A percentile compares a stretch with the other conserved stretches of the same genome.
phyloP scores from a whole-genome alignment of 2,888 invertebrate species.

The Hydroisotoma schaefferi region DNA sequence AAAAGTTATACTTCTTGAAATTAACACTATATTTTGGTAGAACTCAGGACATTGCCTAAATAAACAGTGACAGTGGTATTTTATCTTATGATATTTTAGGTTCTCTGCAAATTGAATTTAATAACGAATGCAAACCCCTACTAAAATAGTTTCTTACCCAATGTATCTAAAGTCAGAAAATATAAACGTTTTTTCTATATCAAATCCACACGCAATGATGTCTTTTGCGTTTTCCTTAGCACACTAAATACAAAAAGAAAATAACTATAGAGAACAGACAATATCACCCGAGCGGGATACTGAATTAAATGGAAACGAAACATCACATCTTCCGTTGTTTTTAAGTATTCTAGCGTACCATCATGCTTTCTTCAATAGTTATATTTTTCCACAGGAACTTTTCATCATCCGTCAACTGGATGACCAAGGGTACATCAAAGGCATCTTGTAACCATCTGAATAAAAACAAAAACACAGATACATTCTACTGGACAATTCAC shows the following conservation, averaged over 20 bases:
- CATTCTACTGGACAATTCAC: too few relatives aligned
- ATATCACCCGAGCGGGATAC: not conserved
- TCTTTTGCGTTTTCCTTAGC: slow-evolving; percentile 92
- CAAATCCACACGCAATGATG: slow-evolving; percentile 95
- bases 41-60: slow-evolving; percentile 82
- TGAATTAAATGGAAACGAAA: not conserved
- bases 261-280: not conserved
- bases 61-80: too few relatives aligned
- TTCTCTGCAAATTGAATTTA: too few relatives aligned
- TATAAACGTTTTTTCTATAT: slow-evolving; percentile 90
- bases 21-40: slow-evolving; percentile 85
- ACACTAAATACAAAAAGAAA: slow-evolving; percentile 53
- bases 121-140: too few relatives aligned
- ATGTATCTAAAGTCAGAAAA: slow-evolving; percentile 93
- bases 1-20: slow-evolving; percentile 92
- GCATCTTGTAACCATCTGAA: slow-evolving; percentile 57
- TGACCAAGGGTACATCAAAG: slow-evolving; percentile 61
- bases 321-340: not conserved
- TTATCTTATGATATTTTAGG: too few relatives aligned
- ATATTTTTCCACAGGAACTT: slow-evolving; percentile 92
- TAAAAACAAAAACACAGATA: slow-evolving; percentile 71
- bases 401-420: slow-evolving; percentile 98
- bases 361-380: slow-evolving; percentile 78
- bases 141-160: slow-evolving; percentile 72
- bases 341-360: too few relatives aligned